Conservation (phyloP, 2,113 vertebrate species). For the Opisthocomus hoazin region DNA sequence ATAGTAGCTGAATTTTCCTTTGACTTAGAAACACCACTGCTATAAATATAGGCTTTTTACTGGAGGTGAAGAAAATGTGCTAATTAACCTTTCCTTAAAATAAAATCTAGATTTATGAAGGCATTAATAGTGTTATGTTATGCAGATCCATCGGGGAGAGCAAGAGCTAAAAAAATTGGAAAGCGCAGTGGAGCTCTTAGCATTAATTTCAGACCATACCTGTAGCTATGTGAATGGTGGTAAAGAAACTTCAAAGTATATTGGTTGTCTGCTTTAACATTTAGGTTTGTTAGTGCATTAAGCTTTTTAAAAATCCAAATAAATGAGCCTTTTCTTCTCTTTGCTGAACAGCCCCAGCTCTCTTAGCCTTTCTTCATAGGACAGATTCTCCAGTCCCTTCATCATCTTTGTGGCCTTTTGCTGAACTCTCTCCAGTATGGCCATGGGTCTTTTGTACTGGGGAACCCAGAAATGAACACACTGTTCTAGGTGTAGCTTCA, state of each 20-base stretch:
- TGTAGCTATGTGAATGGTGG: not conserved
- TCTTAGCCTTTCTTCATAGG: not conserved
- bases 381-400: not conserved
- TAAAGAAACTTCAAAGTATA: not conserved
- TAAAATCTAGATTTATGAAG: conserved; percentile 28
- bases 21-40: not conserved
- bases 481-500: not conserved
- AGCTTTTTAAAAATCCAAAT: not conserved
- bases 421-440: not conserved
- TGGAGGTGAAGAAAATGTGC: not conserved
- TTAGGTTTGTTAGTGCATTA: not conserved
- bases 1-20: not conserved
- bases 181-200: not conserved
- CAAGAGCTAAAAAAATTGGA: not conserved
- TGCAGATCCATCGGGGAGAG: not conserved
- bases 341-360: not conserved
- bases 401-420: fast-evolving
- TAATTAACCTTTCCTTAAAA: conserved; percentile 18
- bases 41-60: not conserved
- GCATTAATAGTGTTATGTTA: not conserved
- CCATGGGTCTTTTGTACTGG: not conserved
- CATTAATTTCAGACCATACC: not conserved
- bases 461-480: not conserved
- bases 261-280: not conserved
- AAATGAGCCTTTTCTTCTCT: not conserved